These are phyloP conservation scores for Aethina tumida DNA, from an alignment of 1,140 invertebrate species.

Conservation along the genomic window DNA sequence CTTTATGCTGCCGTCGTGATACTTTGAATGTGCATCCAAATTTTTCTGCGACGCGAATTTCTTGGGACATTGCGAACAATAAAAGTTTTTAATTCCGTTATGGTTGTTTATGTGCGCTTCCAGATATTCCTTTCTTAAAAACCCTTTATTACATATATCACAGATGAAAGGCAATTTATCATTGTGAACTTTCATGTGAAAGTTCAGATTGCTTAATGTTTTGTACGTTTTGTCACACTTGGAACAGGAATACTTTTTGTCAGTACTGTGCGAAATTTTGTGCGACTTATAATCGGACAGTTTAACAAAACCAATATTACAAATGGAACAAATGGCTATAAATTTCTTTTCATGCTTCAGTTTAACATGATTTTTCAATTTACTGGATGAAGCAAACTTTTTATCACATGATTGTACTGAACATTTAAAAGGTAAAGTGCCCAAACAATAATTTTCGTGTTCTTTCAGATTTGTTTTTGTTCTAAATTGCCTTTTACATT, in stretches of 20 bases:
- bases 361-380: conserved; percentile 29
- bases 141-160: conserved; percentile 29
- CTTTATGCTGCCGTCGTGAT: conserved; percentile 25
- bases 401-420: conserved; percentile 25
- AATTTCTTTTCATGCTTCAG: conserved; percentile 34
- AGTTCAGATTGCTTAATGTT: conserved; percentile 32
- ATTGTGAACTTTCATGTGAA: conserved; percentile 32
- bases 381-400: conserved; percentile 28
- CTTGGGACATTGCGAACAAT: conserved; percentile 25
- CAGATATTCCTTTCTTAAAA: conserved; percentile 31
- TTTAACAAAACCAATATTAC: conserved; percentile 33
- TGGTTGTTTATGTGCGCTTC: conserved; percentile 31
- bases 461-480: conserved; percentile 24
- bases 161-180: conserved; percentile 25
- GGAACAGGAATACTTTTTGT: conserved; percentile 29
- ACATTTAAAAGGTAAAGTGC: conserved; percentile 26
- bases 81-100: conserved; percentile 30
- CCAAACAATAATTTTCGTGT: conserved; percentile 30
- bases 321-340: conserved; percentile 29
- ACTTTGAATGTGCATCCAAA: conserved; percentile 30
- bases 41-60: conserved; percentile 31
- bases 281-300: conserved; percentile 31
- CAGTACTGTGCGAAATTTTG: conserved; percentile 26
- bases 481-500: conserved; percentile 16
- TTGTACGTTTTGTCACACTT: conserved; percentile 32